Percentiles rank a stretch among this genome's conserved stretches.
Evolutionary conservation across 2,113 vertebrate species (phyloP).

Genomic region (Pseudorasbora parva): DNA sequence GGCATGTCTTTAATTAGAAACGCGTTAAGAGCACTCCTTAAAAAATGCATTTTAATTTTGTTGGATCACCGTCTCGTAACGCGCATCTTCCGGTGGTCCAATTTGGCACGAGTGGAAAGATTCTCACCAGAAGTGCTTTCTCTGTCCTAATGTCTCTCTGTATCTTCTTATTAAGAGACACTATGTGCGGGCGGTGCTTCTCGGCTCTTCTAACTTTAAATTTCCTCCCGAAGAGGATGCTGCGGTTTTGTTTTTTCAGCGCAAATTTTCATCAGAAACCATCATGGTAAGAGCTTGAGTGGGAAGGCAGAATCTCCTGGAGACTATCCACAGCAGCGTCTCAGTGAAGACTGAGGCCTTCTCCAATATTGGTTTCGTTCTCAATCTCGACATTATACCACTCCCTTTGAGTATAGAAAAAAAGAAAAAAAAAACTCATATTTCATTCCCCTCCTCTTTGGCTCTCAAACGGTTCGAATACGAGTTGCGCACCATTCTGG

Average conservation of each 20-base stretch:
- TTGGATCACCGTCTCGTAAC: constrained; percentile 52
- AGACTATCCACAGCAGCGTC: constrained; percentile 38
- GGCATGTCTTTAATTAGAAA: constrained; percentile 69
- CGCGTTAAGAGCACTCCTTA: constrained; percentile 61
- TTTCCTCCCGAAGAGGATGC: constrained; percentile 50
- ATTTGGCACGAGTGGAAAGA: constrained; percentile 17
- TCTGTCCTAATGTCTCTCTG: not conserved
- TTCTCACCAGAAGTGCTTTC: constrained; percentile 16
- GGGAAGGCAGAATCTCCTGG: constrained; percentile 25
- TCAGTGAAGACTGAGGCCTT: constrained; percentile 40
- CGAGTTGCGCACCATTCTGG: constrained; percentile 2
- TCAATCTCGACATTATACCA: constrained; percentile 59
- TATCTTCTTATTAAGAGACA: constrained; percentile 24
- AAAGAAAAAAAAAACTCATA: constrained; percentile 46
- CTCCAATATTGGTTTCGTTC: constrained; percentile 59
- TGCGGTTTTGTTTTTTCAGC: constrained; percentile 49
- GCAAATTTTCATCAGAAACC: constrained; percentile 50
- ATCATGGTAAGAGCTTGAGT: constrained; percentile 49
- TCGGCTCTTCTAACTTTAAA: constrained; percentile 51
- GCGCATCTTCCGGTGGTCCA: constrained; percentile 34
- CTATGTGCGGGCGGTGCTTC: constrained; percentile 37
- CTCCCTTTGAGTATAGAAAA: constrained; percentile 61
- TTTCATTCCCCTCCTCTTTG: constrained; percentile 56
- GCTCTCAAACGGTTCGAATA: constrained; percentile 27
- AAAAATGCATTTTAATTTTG: constrained; percentile 64